Evolutionary conservation across 2,888 invertebrate species (phyloP).

Genomic region (Drosophila mimica): DNA sequence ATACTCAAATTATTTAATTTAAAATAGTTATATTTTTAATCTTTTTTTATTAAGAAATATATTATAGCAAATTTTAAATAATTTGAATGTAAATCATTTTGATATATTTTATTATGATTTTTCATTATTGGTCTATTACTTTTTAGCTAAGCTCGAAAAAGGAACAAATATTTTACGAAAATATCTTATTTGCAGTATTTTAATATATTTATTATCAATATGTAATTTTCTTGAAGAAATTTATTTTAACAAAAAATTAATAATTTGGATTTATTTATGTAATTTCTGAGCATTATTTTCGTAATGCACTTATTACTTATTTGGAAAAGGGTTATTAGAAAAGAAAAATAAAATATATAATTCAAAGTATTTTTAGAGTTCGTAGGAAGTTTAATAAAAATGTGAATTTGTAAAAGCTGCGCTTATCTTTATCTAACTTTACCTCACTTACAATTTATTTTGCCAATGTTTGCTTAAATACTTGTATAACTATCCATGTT

Average conservation of each 20-base stretch:
- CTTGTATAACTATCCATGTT: not conserved
- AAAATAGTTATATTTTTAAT: not conserved
- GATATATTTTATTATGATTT: not conserved
- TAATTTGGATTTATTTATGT: not conserved
- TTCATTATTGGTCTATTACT: not conserved
- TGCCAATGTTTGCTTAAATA: not conserved
- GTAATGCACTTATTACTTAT: not conserved
- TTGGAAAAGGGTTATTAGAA: not conserved
- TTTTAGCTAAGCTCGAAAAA: not conserved
- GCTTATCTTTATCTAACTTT: not conserved
- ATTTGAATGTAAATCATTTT: not conserved
- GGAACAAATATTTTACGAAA: not conserved
- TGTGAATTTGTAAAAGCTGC: not conserved
- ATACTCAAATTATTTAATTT: not conserved
- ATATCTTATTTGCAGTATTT: not conserved
- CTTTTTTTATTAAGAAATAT: not conserved
- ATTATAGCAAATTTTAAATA: not conserved
- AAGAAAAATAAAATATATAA: not conserved
- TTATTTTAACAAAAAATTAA: not conserved
- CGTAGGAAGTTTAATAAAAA: not conserved
- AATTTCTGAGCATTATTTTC: not conserved
- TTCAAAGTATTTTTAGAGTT: not conserved
- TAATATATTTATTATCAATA: rapidly evolving
- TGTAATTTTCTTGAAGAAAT: not conserved
- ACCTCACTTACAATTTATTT: not conserved